Conservation (phyloP, 2,113 vertebrate genomes). For the Puntigrus tetrazona region DNA sequence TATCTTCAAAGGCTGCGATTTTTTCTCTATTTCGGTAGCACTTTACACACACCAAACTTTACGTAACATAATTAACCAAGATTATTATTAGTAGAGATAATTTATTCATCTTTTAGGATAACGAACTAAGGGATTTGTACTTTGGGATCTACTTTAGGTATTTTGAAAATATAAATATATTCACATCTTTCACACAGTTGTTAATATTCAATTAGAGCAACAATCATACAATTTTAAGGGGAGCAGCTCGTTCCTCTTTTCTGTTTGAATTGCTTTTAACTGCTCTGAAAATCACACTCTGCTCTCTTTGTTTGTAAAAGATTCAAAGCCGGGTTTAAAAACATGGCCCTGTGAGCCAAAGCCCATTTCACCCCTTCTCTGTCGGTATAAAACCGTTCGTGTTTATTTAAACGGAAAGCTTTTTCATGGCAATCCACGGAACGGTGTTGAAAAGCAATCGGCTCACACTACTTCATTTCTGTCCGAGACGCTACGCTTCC, state of each 20-base stretch:
- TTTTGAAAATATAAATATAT: too few species aligned
- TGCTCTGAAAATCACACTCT: constrained; percentile 50
- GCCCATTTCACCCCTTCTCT: constrained; percentile 11
- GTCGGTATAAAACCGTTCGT: constrained; percentile 44
- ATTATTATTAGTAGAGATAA: too few species aligned
- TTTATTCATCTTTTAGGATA: background rate
- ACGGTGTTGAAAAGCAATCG: constrained; percentile 54
- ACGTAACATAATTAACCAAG: too few species aligned
- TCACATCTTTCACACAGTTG: background rate
- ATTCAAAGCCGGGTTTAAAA: background rate
- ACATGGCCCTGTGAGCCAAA: background rate
- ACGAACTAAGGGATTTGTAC: background rate
- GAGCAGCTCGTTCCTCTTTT: too few species aligned
- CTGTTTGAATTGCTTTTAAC: background rate
- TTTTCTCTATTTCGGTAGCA: too few species aligned
- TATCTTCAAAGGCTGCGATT: too few species aligned
- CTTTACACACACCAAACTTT: too few species aligned
- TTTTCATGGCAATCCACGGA: constrained; percentile 52
- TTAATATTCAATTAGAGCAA: background rate
- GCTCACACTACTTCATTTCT: constrained; percentile 52
- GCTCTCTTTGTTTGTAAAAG: constrained; percentile 12
- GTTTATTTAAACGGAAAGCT: constrained; percentile 54
- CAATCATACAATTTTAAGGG: background rate
- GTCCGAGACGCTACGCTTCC: constrained; percentile 21
- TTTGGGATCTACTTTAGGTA: background rate